Base-by-base conservation (phyloP, 2,113 vertebrate species). In the Notiomystis cincta region DNA sequence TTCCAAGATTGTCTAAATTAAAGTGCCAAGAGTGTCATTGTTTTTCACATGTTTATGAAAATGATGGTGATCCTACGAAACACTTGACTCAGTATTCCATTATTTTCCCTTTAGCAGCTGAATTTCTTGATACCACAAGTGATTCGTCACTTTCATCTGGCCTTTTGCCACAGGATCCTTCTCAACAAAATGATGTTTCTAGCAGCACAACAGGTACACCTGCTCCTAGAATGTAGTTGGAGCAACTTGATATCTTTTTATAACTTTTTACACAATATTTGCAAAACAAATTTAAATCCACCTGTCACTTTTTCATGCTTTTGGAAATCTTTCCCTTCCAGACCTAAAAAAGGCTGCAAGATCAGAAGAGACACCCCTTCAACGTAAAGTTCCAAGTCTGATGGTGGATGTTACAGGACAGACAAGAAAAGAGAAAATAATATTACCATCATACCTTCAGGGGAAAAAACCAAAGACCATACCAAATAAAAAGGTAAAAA, bases 401-500 rank as follows among this genome's bases (percentile, higher is more conserved):
- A 67, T 93, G n/a, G 73, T 98, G 80, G 98, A 99, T 84, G 98
- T 96, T 64, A 93, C 96, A 15, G 98, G 98, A 87, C 97, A 97
- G 42, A 98, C 96, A 51, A 98, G 98, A 82, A 98, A 91, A 94
- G 93, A 97, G 33, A 98, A 96, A 96, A 98, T 99, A 87, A 95
- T 75, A 89, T 93, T 99, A 7, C 99, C 99, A 1, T 37, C 76
- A 27, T 98, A 95, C 25, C 90, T 99, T 95, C 96, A 96, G 58
- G 15, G 95, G 44, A 94, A 92, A 76, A 99, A 98, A 85, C 96
- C 98, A 75, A 92, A 58, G 56, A 97, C 95, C n/a, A 75, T 97
- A 22, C 98, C 98, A 38, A 98, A 98, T 35, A 38, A 95, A 64
- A 98, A 98, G 98, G 99, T 99, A 97, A 96, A 96, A 80, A 47